Evolutionary conservation across 2,113 vertebrate genomes (phyloP).

Genomic region (Beaufortia kweichowensis): DNA sequence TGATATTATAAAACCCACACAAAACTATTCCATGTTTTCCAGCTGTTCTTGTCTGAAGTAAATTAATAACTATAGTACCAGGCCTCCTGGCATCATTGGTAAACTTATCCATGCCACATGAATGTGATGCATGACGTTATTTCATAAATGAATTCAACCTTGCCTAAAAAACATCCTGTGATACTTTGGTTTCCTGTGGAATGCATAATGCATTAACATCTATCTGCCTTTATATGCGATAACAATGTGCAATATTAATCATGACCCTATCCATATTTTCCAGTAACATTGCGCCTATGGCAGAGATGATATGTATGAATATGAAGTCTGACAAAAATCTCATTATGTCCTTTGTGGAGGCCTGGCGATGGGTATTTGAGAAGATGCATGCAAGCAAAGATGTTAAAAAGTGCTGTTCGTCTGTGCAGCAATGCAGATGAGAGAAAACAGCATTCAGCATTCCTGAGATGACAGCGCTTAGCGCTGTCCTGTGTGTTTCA

Average conservation of each 20-base stretch:
- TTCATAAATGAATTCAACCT: slow-evolving; percentile 20
- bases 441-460: not conserved
- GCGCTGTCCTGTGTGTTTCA: slow-evolving; percentile 8
- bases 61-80: slow-evolving; percentile 24
- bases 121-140: slow-evolving; percentile 16
- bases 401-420: slow-evolving; percentile 9
- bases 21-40: not conserved
- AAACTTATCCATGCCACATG: slow-evolving; percentile 27
- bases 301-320: not conserved
- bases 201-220: slow-evolving; percentile 5
- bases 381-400: slow-evolving; percentile 6
- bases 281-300: slow-evolving; percentile 12
- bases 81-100: not conserved
- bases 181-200: slow-evolving; percentile 11
- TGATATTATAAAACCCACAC: not conserved
- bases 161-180: slow-evolving; percentile 13
- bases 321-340: slow-evolving; percentile 6
- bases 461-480: not conserved
- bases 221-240: not conserved
- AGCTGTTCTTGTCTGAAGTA: not conserved
- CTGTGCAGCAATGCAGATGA: slow-evolving; percentile 3
- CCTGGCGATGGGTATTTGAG: not conserved
- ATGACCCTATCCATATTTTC: not conserved
- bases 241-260: slow-evolving; percentile 32
- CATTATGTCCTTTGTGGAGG: slow-evolving; percentile 4